Evolutionary conservation across 2,888 invertebrate genomes (phyloP).

Genomic region (Desoria tigrina): DNA sequence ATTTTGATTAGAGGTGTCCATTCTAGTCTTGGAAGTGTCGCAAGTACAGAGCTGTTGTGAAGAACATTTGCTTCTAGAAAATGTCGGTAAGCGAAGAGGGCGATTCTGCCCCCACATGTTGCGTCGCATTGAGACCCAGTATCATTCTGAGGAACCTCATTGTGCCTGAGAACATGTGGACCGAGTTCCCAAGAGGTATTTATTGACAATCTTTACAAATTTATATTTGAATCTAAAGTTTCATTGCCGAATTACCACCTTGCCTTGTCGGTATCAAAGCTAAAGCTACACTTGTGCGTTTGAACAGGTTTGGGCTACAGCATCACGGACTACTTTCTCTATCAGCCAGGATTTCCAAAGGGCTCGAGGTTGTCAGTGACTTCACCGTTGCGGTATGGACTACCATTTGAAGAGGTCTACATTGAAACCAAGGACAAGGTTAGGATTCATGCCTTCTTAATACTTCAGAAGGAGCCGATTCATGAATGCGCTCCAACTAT

Average conservation of each 20-base stretch:
- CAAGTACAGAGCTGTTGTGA: too few species aligned
- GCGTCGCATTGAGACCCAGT: neutral
- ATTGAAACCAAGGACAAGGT: slow-evolving; percentile 74
- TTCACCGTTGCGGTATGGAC: slow-evolving; percentile 77
- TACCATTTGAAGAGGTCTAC: slow-evolving; percentile 82
- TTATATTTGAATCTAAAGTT: neutral
- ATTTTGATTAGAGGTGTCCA: too few species aligned
- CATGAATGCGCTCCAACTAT: slow-evolving; percentile 68
- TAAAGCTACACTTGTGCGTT: too few species aligned
- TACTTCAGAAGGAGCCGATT: slow-evolving; percentile 56
- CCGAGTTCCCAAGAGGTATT: slow-evolving; percentile 8
- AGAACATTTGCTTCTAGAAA: too few species aligned
- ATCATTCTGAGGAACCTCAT: slow-evolving; percentile 20
- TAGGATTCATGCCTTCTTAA: slow-evolving; percentile 76
- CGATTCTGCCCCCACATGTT: neutral
- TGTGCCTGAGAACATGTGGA: slow-evolving; percentile 17
- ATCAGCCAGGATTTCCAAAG: slow-evolving; percentile 84
- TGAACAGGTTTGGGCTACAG: neutral
- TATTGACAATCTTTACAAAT: neutral
- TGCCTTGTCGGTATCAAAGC: neutral
- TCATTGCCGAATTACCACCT: too few species aligned
- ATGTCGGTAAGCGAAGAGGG: neutral
- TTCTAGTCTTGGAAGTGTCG: too few species aligned
- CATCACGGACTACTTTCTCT: slow-evolving; percentile 76
- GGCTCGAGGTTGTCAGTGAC: slow-evolving; percentile 85